A percentile compares a stretch with the other conserved stretches of the same genome.
phyloP scores from a whole-genome alignment of 2,888 invertebrate genomes.

The Apotomis turbidana region DNA sequence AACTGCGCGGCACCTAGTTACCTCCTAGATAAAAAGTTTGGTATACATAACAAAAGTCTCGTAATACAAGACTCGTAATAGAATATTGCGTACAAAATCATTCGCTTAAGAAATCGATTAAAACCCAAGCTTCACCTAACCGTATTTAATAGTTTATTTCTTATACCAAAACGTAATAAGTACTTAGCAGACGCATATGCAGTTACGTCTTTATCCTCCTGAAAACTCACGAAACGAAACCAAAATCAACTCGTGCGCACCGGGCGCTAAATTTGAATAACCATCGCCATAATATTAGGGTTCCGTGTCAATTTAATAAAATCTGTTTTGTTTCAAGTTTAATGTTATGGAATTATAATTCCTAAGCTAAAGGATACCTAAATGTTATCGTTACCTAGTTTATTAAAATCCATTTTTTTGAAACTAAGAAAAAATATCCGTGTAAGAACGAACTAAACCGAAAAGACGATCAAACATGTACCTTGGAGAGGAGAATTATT shows the following conservation, averaged over 20 bases:
- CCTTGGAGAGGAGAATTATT: too few species aligned
- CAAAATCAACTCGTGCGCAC: conserved; percentile 37
- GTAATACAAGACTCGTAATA: neutral
- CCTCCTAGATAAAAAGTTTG: too few species aligned
- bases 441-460: too few species aligned
- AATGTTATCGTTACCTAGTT: too few species aligned
- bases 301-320: conserved; percentile 4
- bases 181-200: neutral
- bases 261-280: conserved; percentile 33
- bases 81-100: conserved; percentile 10
- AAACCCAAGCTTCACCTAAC: conserved; percentile 4
- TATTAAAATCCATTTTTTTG: too few species aligned
- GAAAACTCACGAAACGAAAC: conserved; percentile 33
- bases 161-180: conserved; percentile 1
- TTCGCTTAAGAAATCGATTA: conserved; percentile 9
- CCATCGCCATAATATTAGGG: conserved; percentile 23
- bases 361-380: too few species aligned
- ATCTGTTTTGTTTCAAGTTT: too few species aligned
- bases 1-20: too few species aligned
- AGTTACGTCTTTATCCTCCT: conserved; percentile 1
- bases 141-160: conserved; percentile 15
- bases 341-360: too few species aligned
- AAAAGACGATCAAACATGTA: too few species aligned
- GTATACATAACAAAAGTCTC: neutral
- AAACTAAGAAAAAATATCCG: too few species aligned